Base-by-base conservation (phyloP, 1,140 invertebrate species). In the Drosophila nigrodunni region DNA sequence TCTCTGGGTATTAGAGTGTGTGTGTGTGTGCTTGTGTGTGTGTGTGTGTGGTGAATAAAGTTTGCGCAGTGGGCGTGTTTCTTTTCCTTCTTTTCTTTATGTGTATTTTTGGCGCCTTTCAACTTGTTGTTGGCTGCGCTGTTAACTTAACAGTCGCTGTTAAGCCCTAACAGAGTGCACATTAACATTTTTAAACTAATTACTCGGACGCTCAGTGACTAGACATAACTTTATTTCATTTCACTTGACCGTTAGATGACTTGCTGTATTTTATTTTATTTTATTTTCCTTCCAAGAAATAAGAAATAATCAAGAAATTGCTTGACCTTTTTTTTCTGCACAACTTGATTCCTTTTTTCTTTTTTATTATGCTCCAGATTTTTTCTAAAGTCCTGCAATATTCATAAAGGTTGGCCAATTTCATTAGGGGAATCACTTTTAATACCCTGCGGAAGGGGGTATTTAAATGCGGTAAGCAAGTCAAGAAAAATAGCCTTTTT, bases 91-190 rank as follows among this genome's bases (percentile, higher is more conserved):
- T 54, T 54, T 1, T 43, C 73, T 60, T 68, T 67, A 54, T 18
- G 18, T 18, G 9, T 44, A 30, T 64, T 64, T 66, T 66, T 58
- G 62, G 64, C 64, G 43, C 54, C n/a, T 75, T 58, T 69, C 61
- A 65, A 76, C 74, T 72, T 76, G 74, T 76, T 76, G 74, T 76
- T 76, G 68, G 58, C 46, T 71, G 18, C 55, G 55, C 57, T 61
- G 62, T 35, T 37, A 62, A 21, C 58, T 39, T 60, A 60, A 60
- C 72, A 69, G 62, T 2, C 34, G 13, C 57, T 54, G 64, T 55
- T 60, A 71, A 25, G 25, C 25, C 3, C n/a, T 61, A 58, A 58
- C 69, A 70, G 25, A 30, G 4, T 44, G 37, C 6, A 35, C 41
- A 3, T 62, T 71, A 54, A 66, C 71, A 30, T 49, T 47, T 39